These are phyloP conservation scores for Allygus modestus DNA, from an alignment of 2,888 invertebrate species.

Conservation along the genomic window DNA sequence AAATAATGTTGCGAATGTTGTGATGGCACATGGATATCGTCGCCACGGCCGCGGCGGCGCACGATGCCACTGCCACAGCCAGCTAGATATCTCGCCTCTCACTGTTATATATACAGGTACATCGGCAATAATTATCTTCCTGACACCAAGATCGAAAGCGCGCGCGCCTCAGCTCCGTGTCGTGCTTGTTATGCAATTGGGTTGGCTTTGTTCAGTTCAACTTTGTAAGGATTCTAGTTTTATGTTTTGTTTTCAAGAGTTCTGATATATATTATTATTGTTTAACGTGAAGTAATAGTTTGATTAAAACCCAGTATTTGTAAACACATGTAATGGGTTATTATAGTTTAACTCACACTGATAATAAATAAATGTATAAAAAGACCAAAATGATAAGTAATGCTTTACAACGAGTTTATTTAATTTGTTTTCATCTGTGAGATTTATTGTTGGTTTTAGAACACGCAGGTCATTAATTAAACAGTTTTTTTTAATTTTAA, in stretches of 20 bases:
- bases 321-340: too few relatives aligned
- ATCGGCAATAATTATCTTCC: conserved; percentile 22
- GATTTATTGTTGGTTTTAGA: too few relatives aligned
- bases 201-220: background rate
- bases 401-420: too few relatives aligned
- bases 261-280: too few relatives aligned
- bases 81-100: conserved; percentile 20
- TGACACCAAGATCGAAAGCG: conserved; percentile 22
- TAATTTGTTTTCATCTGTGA: too few relatives aligned
- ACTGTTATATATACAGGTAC: conserved; percentile 20
- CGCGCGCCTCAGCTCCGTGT: background rate
- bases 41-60: background rate
- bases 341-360: too few relatives aligned
- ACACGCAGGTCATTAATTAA: too few relatives aligned
- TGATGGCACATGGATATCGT: background rate
- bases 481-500: too few relatives aligned
- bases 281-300: too few relatives aligned
- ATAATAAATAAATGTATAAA: too few relatives aligned
- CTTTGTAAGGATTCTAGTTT: background rate
- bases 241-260: background rate
- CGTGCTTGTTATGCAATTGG: background rate
- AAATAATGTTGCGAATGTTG: background rate
- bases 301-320: too few relatives aligned
- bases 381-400: too few relatives aligned
- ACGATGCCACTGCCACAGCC: conserved; percentile 14